Evolutionary conservation across 2,888 invertebrate genomes (phyloP).

Genomic region (Operophtera brumata): DNA sequence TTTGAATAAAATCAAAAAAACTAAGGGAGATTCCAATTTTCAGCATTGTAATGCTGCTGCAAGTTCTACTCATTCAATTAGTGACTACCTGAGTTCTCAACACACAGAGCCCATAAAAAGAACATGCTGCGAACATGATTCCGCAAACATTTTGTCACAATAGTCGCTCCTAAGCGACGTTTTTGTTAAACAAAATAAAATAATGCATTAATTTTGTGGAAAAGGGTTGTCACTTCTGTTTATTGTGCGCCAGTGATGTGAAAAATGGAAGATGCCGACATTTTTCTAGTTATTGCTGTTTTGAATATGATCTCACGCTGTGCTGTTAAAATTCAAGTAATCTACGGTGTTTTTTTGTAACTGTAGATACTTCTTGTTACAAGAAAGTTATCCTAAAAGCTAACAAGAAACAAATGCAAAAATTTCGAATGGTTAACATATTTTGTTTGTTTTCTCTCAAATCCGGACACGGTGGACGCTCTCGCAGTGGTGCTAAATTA

Average conservation of each 20-base stretch:
- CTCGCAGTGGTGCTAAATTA: no score
- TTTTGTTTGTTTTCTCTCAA: no score
- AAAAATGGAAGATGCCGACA: constrained; percentile 30
- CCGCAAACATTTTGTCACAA: constrained; percentile 59
- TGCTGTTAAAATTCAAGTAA: not conserved
- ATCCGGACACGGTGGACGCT: no score
- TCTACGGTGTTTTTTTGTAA: not conserved
- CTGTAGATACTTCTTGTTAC: no score
- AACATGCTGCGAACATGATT: constrained; percentile 57
- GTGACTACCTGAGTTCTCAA: constrained; percentile 10
- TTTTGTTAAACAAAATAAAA: constrained; percentile 51
- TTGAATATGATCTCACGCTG: constrained; percentile 22
- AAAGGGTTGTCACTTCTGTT: constrained; percentile 48
- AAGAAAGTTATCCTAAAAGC: not conserved
- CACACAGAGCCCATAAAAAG: constrained; percentile 1
- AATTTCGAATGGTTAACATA: no score
- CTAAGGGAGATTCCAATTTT: not conserved
- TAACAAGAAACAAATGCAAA: not conserved
- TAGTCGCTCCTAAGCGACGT: constrained; percentile 48
- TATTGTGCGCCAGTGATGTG: constrained; percentile 39
- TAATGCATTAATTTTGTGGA: constrained; percentile 43
- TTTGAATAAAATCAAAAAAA: no score
- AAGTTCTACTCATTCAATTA: constrained; percentile 5
- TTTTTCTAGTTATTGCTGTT: constrained; percentile 24
- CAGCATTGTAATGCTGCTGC: no score